Conservation (phyloP, 2,888 invertebrate genomes). For the Rhamphomyia laevipes region DNA sequence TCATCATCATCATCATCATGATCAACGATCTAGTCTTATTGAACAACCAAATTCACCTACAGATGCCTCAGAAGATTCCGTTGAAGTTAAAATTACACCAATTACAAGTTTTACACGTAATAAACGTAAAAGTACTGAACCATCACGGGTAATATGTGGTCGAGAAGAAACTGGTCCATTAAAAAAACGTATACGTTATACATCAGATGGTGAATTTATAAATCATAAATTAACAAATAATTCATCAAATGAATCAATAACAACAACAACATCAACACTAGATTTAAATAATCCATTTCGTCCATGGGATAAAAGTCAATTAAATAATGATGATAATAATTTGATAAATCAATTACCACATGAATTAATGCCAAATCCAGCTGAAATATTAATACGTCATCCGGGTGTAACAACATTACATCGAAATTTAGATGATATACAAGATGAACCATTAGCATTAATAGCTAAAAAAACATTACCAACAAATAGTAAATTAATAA, state of each 20-base stretch:
- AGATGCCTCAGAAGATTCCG: constrained; percentile 52
- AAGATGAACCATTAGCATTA: constrained; percentile 52
- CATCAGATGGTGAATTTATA: constrained; percentile 28
- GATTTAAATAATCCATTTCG: constrained; percentile 40
- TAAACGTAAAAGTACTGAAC: constrained; percentile 56
- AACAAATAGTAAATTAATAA: constrained; percentile 22
- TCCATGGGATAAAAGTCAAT: constrained; percentile 48
- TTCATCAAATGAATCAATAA: constrained; percentile 2
- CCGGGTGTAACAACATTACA: constrained; percentile 37
- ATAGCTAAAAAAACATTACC: constrained; percentile 32
- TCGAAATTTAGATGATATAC: constrained; percentile 26
- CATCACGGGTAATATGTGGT: constrained; percentile 44
- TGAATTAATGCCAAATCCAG: constrained; percentile 39
- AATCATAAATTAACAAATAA: constrained; percentile 14
- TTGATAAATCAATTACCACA: constrained; percentile 31
- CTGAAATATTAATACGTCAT: constrained; percentile 34
- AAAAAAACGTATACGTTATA: constrained; percentile 57
- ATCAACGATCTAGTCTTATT: background rate
- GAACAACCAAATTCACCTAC: constrained; percentile 33
- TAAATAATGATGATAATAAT: background rate
- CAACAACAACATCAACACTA: background rate
- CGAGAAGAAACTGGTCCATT: constrained; percentile 43
- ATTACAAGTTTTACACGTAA: constrained; percentile 42
- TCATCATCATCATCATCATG: background rate
- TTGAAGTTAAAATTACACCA: constrained; percentile 49